A percentile compares a stretch with the other conserved stretches of the same genome.
Conservation (phyloP, 2,113 vertebrate genomes). For the Caracal caracal region DNA sequence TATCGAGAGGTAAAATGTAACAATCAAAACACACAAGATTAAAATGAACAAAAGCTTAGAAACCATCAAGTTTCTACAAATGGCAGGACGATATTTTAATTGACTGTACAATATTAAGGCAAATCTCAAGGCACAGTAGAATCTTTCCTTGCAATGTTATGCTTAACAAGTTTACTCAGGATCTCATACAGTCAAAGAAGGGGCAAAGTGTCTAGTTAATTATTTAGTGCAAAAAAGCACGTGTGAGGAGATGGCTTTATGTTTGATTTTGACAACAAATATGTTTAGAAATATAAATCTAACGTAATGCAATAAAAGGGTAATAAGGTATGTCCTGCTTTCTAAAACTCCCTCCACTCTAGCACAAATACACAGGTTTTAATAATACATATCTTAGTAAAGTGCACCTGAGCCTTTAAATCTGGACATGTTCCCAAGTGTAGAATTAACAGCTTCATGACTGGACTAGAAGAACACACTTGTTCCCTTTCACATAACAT, state of each 20-base stretch:
- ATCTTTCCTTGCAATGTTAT: neutral
- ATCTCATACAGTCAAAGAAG: constrained; percentile 32
- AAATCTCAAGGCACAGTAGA: accelerated
- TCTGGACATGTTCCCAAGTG: constrained; percentile 77
- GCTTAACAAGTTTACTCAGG: constrained; percentile 43
- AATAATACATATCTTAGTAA: constrained; percentile 82
- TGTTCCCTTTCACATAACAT: constrained; percentile 78
- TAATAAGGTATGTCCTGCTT: constrained; percentile 77
- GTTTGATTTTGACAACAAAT: constrained; percentile 78
- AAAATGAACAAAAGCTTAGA: neutral
- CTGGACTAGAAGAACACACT: constrained; percentile 72
- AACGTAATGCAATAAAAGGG: constrained; percentile 75
- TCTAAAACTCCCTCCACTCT: constrained; percentile 60
- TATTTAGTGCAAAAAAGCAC: constrained; percentile 77
- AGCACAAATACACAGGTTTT: constrained; percentile 64
- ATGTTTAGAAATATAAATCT: constrained; percentile 80
- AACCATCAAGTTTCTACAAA: neutral
- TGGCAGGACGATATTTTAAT: too few relatives aligned
- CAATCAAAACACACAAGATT: neutral
- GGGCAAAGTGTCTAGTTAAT: constrained; percentile 74
- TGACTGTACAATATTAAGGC: neutral
- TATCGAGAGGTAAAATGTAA: neutral
- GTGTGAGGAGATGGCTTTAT: constrained; percentile 62
- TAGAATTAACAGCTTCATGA: constrained; percentile 80
- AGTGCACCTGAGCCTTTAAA: constrained; percentile 79